Base-by-base conservation (phyloP, 1,140 invertebrate genomes). In the Drosophila nannoptera region DNA sequence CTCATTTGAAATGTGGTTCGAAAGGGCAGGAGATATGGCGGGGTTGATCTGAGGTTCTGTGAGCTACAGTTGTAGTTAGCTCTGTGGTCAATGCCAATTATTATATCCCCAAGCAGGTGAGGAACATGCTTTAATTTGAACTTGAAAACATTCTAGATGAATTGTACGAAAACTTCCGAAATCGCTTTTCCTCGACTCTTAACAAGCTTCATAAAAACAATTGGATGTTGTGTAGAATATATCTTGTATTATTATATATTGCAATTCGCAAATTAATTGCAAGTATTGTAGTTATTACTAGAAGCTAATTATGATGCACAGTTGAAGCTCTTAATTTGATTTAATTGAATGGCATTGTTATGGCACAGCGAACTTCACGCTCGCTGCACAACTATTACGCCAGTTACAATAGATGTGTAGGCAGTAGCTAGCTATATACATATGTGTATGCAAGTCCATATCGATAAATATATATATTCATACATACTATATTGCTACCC, bases 321-420 rank as follows among this genome's bases (percentile, higher is more conserved):
- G 65, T 62, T 67, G 62, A 67, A 82, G 63, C 69, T 77, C 22
- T 75, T 69, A 76, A 76, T 78, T 60, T 36, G 45, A 58, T 75
- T 71, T 83, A 81, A 81, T 78, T 81, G 75, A 82, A 83, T 72
- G 45, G 48, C 42, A 70, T 81, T 81, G 77, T 77, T 74, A 73
- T 73, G 69, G 46, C 75, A 78, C 69, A 73, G 53, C 64, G 72
- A 82, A 75, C 80, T 82, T 82, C 75, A 82, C 76, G 78, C 61
- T 75, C 31, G 35, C 33, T 78, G 80, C 72, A 49, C 80, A 82
- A 81, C 75, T 75, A 84, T 82, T 83, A 84, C 68, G 68, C 61
- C 42, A 75, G 56, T 46, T 60, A 78, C 67, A 66, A 80, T 75
- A 63, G 49, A 54, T 61, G 46, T 73, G 49, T 49, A 49, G 60